Percentiles rank a stretch among this genome's conserved stretches.
These are phyloP conservation scores for Nomada ruficornis DNA, from an alignment of 2,888 invertebrate genomes.

Conservation along the genomic window DNA sequence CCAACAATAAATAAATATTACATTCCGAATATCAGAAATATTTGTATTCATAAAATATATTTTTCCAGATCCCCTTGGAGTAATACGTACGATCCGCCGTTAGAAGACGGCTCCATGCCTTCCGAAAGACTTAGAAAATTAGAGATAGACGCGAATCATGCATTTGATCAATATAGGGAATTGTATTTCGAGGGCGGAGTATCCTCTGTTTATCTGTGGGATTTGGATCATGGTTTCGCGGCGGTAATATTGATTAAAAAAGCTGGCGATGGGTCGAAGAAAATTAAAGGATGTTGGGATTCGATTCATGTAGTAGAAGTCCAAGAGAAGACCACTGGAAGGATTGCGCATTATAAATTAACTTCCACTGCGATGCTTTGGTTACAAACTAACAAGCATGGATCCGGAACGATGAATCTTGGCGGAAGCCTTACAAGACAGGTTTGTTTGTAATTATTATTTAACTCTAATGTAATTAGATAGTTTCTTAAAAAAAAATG, in stretches of 20 bases:
- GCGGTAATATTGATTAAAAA: constrained; percentile 99
- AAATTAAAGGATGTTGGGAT: constrained; percentile 99
- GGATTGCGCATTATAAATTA: constrained; percentile 98
- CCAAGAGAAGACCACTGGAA: constrained; percentile 96
- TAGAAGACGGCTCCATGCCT: constrained; percentile 99
- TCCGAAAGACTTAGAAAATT: constrained; percentile 97
- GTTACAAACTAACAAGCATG: constrained; percentile 98
- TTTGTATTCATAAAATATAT: background rate
- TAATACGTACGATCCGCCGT: constrained; percentile 98
- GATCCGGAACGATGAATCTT: constrained; percentile 99
- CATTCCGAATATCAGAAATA: background rate
- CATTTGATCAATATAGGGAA: constrained; percentile 99
- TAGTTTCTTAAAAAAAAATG: background rate
- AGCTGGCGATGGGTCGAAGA: constrained; percentile 98
- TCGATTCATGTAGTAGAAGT: constrained; percentile 99
- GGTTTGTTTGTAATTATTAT: constrained; percentile 84
- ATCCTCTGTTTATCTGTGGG: constrained; percentile 99
- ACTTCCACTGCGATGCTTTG: constrained; percentile 99
- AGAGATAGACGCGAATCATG: constrained; percentile 99
- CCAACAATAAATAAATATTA: background rate
- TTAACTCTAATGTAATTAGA: background rate
- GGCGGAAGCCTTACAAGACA: constrained; percentile 99
- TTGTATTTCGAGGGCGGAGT: constrained; percentile 99
- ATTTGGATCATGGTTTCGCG: constrained; percentile 98
- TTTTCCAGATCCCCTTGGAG: constrained; percentile 96